These are phyloP conservation scores for Lepus oiostolus DNA, from an alignment of 2,797 vertebrate species.

Conservation along the genomic window DNA sequence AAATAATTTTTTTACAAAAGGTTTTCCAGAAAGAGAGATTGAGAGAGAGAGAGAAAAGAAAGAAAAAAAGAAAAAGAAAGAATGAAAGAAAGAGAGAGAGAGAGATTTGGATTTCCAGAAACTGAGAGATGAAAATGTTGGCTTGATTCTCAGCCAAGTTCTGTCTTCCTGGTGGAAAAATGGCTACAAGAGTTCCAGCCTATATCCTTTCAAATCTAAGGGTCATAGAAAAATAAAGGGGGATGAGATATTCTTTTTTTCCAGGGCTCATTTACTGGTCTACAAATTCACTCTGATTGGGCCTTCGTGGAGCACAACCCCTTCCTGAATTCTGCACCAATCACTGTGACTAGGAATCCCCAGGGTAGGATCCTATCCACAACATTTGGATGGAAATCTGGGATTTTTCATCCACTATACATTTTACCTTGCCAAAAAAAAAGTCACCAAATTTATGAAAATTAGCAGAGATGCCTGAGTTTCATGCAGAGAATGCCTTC, in stretches of 20 bases:
- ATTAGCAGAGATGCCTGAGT: not conserved
- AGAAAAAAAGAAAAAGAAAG: too few relatives aligned
- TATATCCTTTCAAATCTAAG: not conserved
- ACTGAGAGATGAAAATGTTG: not conserved
- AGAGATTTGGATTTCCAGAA: not conserved
- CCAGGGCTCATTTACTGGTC: not conserved
- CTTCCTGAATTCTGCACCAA: not conserved
- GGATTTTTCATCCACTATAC: not conserved
- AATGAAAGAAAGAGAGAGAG: too few relatives aligned
- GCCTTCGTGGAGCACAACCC: not conserved
- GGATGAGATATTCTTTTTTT: not conserved
- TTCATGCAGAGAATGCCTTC: slow-evolving; percentile 28
- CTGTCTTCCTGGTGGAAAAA: not conserved
- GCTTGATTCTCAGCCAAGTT: not conserved
- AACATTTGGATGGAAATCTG: not conserved
- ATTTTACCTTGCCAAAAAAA: not conserved
- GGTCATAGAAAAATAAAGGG: not conserved
- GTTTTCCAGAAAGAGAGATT: too few relatives aligned
- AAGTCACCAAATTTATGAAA: slow-evolving; percentile 16
- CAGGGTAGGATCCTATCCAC: not conserved
- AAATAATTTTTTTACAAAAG: too few relatives aligned
- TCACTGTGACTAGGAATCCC: not conserved
- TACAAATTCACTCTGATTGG: not conserved
- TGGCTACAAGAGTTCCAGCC: not conserved
- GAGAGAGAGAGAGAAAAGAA: too few relatives aligned